Evolutionary conservation across 2,113 vertebrate species (phyloP), one percentile per base, ranked within the genome.

Genomic region (Paralichthys olivaceus): DNA sequence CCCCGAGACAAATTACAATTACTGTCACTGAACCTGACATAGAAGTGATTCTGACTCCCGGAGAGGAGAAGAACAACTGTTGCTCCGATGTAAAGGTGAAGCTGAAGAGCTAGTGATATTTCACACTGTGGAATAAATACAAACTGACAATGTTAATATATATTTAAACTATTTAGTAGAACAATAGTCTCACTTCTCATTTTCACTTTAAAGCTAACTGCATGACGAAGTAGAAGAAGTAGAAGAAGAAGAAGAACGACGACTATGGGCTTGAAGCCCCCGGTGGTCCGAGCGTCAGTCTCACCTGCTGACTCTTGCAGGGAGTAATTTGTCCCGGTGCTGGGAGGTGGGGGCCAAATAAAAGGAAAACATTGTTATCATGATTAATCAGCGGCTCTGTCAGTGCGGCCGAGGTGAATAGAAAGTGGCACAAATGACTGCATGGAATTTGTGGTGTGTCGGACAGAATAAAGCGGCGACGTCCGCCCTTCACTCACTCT

Each of bases 391-490:
- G 81, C 56, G 19, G 86, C 72, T 85, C 85, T 81, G 84, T 87
- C 85, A 68, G 68, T 9, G 11, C 40, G 62, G 69, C 26, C 80
- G 69, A 85, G 86, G 85, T 84, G 87, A 88, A 92, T 80, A 57
- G 80, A 89, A 91, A 89, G 88, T 91, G 87, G 86, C 86, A 91
- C 69, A 85, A 91, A 92, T 79, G 71, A 87, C 80, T 65, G 65
- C 55, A 63, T 87, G 85, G 80, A 85, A 90, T 90, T 78, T 77
- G 56, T 75, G 80, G 62, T 20, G 70, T 74, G 79, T 84, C 83
- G 80, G 75, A 84, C n/a, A 53, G 84, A 88, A 89, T 89, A 75
- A 86, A 69, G 77, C 72, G 12, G 45, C 61, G 68, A 65, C 8
- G 60, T 61, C 23, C 28, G 28, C 64, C 77, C 65, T 72, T 62